A percentile compares a stretch with the other conserved stretches of the same genome.
Evolutionary conservation across 2,113 vertebrate species (phyloP).

Genomic region (Bothrops jararaca): DNA sequence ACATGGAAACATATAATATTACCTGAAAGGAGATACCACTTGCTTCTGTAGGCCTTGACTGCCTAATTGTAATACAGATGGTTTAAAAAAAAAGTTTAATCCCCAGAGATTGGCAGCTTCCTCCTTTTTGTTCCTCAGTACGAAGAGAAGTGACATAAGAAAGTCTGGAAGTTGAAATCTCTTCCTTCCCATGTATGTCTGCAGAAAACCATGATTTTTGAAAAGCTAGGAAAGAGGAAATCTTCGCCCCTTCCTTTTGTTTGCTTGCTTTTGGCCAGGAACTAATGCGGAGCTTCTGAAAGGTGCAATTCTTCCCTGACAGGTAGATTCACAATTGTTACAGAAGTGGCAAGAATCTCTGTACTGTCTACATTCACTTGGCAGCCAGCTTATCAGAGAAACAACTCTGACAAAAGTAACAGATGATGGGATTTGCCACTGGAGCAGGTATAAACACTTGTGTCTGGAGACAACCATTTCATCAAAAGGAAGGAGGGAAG

Average conservation of each 20-base stretch:
- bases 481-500: background rate
- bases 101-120: conserved; percentile 68
- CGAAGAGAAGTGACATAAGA: background rate
- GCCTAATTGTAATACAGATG: conserved; percentile 17
- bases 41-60: conserved; percentile 40
- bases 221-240: background rate
- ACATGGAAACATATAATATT: conserved; percentile 43
- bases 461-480: background rate
- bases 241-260: background rate
- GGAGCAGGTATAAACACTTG: background rate
- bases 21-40: conserved; percentile 40
- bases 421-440: background rate
- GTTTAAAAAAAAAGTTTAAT: conserved; percentile 37
- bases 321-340: background rate
- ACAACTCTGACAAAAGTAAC: background rate
- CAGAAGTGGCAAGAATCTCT: background rate
- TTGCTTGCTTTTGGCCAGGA: background rate
- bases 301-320: background rate
- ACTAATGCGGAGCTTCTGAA: background rate
- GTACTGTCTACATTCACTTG: background rate
- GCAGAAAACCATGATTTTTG: background rate
- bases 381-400: background rate
- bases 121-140: conserved; percentile 71
- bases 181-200: background rate
- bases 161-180: background rate